Base-by-base conservation (phyloP, 2,113 vertebrate genomes). In the Ranitomeya imitator region DNA sequence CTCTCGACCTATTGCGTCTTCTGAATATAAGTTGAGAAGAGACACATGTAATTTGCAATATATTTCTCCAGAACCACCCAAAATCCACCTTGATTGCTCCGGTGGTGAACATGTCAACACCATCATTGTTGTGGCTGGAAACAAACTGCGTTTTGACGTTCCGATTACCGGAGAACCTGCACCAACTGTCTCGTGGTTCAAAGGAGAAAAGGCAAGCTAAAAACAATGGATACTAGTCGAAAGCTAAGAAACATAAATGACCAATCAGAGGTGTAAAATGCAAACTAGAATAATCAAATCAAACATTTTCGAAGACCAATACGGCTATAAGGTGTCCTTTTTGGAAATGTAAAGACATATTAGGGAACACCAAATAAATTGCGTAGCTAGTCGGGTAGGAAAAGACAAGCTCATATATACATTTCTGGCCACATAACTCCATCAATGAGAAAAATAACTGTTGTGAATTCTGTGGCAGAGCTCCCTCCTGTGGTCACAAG, bases 111-210 rank as follows among this genome's bases (percentile, higher is more conserved):
- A 92, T 5, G 94, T 96, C 45, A 98, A 97, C 88, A 92, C 93
- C 3, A 90, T 98, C 7, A 93, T 94, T 0, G 97, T 98, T 0
- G 97, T 98, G 86, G 97, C 97, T 0, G 97, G 97, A 2, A 98
- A 98, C 93, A 98, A 98, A 82, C 91, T 98, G 31, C 94, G 97
- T 26, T 91, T 98, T 21, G 97, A 98, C 0, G 95, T 98, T 63
- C 92, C 96, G 87, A 95, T 97, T 92, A 93, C 95, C 0, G 97
- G 97, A 69, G 97, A 98, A 52, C 97, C 97, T 0, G 94, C 92
- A 5, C 97, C 97, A 0, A 93, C 93, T 0, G 95, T 96, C 71
- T 92, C 92, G 90, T 98, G 97, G 97, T 93, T 92, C 88, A 98
- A 90, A 91, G 95, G 92, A 16, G 93, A 94, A 0, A 4, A 90